phyloP scores from a whole-genome alignment of 1,140 invertebrate species.

The Gyrodactylus salaris region DNA sequence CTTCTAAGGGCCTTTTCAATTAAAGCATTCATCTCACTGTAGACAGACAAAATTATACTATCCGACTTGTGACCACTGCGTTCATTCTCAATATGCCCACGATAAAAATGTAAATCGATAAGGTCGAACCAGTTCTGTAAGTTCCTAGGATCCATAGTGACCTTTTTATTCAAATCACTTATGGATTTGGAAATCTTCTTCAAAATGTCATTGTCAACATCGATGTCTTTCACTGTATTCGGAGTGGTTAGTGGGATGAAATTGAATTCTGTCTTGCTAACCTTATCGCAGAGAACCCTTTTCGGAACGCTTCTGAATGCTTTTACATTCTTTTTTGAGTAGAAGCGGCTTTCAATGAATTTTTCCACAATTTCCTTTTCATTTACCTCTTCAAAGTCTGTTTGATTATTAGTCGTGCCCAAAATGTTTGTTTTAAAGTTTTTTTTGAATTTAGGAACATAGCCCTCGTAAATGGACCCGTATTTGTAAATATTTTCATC shows the following conservation, averaged over 20 bases:
- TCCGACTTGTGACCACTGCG: not conserved
- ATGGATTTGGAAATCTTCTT: not conserved
- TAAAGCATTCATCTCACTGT: not conserved
- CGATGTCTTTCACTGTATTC: not conserved
- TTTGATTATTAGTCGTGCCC: not conserved
- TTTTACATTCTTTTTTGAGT: not conserved
- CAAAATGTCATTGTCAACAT: not conserved
- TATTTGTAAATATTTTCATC: slow-evolving; percentile 16
- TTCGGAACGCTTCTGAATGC: not conserved
- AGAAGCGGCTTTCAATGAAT: not conserved
- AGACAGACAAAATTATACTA: not conserved
- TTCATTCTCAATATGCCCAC: slow-evolving; percentile 1
- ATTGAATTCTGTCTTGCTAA: not conserved
- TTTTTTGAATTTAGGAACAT: slow-evolving; percentile 14
- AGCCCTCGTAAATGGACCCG: slow-evolving; percentile 15
- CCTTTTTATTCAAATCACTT: not conserved
- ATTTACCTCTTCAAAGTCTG: not conserved
- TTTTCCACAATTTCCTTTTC: not conserved
- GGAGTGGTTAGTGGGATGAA: not conserved
- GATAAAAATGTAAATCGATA: slow-evolving; percentile 4
- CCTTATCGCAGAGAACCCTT: not conserved
- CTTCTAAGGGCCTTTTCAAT: not conserved
- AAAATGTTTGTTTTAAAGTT: not conserved
- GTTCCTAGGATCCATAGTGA: slow-evolving; percentile 6
- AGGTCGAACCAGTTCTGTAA: slow-evolving; percentile 8